These are phyloP conservation scores for Polypedilum pembai DNA, from an alignment of 1,140 invertebrate species.

Conservation along the genomic window DNA sequence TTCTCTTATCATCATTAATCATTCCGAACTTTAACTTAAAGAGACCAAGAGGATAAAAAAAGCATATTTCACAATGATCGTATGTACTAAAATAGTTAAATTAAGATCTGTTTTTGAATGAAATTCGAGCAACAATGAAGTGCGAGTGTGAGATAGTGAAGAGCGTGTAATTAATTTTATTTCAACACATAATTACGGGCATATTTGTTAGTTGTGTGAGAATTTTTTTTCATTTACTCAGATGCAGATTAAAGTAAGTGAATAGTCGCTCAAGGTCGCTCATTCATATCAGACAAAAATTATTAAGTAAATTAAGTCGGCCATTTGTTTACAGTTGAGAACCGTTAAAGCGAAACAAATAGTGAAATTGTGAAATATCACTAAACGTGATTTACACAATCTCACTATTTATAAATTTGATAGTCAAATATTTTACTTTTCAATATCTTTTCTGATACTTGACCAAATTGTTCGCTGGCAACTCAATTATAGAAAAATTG, in stretches of 20 bases:
- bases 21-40: background rate
- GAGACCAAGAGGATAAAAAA: background rate
- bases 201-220: too few species aligned
- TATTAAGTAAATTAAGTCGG: too few species aligned
- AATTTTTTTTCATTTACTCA: too few species aligned
- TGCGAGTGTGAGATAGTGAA: background rate
- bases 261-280: too few species aligned
- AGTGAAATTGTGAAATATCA: background rate
- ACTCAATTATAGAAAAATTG: background rate
- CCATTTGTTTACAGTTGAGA: too few species aligned
- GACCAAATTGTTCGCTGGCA: background rate
- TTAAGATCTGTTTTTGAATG: background rate
- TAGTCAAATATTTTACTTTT: background rate
- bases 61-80: background rate
- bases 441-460: background rate
- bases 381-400: conserved; percentile 13
- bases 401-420: background rate
- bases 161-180: conserved; percentile 14
- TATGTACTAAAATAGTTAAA: background rate
- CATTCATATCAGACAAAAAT: too few species aligned
- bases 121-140: background rate
- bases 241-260: too few species aligned
- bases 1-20: background rate
- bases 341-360: too few species aligned
- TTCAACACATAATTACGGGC: conserved; percentile 10